Percentiles rank a stretch among this genome's conserved stretches.
phyloP scores from a whole-genome alignment of 92 coral and sea anemone genomes.

The Chrysogorgia sp. region DNA sequence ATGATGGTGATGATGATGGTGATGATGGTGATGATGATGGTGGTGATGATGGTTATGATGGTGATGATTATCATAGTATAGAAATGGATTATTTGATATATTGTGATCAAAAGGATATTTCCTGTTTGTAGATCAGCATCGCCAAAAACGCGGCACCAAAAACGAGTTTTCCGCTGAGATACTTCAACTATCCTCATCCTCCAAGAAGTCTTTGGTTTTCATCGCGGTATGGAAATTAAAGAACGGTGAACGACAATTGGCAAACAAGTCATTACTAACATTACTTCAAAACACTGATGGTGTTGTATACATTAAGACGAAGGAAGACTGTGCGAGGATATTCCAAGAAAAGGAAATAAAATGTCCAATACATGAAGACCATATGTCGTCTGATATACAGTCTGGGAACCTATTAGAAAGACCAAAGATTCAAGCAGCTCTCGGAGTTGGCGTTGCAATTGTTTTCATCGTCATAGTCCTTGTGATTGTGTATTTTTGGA shows the following conservation, averaged over 20 bases:
- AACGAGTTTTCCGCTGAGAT: constrained; percentile 1
- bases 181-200: background rate
- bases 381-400: background rate
- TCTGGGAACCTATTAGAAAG: constrained; percentile 3
- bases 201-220: background rate
- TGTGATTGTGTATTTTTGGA: constrained; percentile 6
- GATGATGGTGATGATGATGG: background rate
- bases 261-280: background rate
- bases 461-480: constrained; percentile 5
- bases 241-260: background rate
- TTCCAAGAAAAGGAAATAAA: background rate
- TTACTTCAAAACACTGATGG: background rate
- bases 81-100: too few species aligned
- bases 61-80: too few species aligned
- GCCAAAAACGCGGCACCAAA: constrained; percentile 4
- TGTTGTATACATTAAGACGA: constrained; percentile 10
- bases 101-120: too few species aligned
- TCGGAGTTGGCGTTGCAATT: constrained; percentile 24
- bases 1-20: too few species aligned
- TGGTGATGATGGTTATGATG: background rate
- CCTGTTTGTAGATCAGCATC: constrained; percentile 4
- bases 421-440: constrained; percentile 16
- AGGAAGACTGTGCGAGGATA: constrained; percentile 17
- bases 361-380: background rate
- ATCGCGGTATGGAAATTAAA: constrained; percentile 22